A percentile compares a stretch with the other conserved stretches of the same genome.
Conservation (phyloP, 23 tunicate genomes). For the Oikopleura dioica region DNA sequence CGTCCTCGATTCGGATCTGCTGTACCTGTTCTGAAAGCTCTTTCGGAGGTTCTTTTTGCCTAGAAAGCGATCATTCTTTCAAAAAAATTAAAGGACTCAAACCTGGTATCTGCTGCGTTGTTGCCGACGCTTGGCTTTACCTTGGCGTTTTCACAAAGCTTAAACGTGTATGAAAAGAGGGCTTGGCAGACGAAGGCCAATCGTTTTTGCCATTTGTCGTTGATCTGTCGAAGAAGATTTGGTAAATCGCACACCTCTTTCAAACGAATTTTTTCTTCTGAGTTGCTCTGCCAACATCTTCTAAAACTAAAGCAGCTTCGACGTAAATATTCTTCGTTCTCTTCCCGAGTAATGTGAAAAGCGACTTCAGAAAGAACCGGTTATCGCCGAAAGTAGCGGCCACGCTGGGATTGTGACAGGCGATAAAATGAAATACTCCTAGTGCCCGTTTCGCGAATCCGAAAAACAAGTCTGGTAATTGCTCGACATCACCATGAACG, state of each 20-base stretch:
- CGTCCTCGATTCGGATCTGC: neutral
- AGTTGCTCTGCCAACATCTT: neutral
- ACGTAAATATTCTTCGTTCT: neutral
- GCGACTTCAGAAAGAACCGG: neutral
- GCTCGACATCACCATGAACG: neutral
- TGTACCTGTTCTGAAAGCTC: neutral
- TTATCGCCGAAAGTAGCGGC: neutral
- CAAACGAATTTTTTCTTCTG: neutral
- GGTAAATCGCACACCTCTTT: neutral
- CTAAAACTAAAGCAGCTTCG: conserved; percentile 3
- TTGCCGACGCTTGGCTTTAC: neutral
- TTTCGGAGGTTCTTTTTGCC: conserved; percentile 4
- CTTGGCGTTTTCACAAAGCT: neutral
- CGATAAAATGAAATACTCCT: conserved; percentile 12
- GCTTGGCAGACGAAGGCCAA: conserved; percentile 1
- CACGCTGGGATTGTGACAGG: neutral
- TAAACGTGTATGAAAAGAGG: neutral
- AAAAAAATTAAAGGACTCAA: no score
- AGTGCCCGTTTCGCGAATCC: neutral
- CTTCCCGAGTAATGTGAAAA: neutral
- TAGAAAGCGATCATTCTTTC: no score
- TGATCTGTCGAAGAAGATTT: neutral
- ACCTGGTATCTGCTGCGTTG: no score
- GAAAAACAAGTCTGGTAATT: neutral
- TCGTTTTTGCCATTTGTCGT: conserved; percentile 6